A percentile compares a stretch with the other conserved stretches of the same genome.
These are phyloP conservation scores for Drosophila emarginata DNA, from an alignment of 2,888 invertebrate species.

Conservation along the genomic window DNA sequence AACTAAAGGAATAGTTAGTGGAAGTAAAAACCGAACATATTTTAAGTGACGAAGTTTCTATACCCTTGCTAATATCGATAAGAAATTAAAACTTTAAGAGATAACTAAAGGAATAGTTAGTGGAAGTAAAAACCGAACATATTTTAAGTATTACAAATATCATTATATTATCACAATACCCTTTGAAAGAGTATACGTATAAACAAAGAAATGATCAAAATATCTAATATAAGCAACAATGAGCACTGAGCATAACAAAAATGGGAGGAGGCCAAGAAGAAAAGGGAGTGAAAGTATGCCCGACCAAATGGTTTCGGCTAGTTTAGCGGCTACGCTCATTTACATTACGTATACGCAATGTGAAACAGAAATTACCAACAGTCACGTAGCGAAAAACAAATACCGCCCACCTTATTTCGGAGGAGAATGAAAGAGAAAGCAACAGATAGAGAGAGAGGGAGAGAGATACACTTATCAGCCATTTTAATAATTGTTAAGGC, in stretches of 20 bases:
- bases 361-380: slow-evolving; percentile 35
- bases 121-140: slow-evolving; percentile 22
- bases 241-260: background rate
- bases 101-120: background rate
- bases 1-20: background rate
- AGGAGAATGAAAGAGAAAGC: background rate
- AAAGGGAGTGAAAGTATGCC: slow-evolving; percentile 20
- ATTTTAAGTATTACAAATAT: slow-evolving; percentile 32
- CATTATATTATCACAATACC: background rate
- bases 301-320: slow-evolving; percentile 39
- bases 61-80: background rate
- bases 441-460: background rate
- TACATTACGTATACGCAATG: slow-evolving; percentile 41
- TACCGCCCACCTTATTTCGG: slow-evolving; percentile 26
- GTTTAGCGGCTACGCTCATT: slow-evolving; percentile 11
- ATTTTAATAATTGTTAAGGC: slow-evolving; percentile 47
- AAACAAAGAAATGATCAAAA: slow-evolving; percentile 18
- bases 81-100: background rate
- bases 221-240: slow-evolving; percentile 35
- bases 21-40: slow-evolving; percentile 29
- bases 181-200: background rate
- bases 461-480: slow-evolving; percentile 26
- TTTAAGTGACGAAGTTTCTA: slow-evolving; percentile 10
- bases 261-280: background rate
- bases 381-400: slow-evolving; percentile 40